Percentiles rank a stretch among this genome's conserved stretches.
Conservation (phyloP, 1,140 invertebrate genomes). For the Melipona quadrifasciata region DNA sequence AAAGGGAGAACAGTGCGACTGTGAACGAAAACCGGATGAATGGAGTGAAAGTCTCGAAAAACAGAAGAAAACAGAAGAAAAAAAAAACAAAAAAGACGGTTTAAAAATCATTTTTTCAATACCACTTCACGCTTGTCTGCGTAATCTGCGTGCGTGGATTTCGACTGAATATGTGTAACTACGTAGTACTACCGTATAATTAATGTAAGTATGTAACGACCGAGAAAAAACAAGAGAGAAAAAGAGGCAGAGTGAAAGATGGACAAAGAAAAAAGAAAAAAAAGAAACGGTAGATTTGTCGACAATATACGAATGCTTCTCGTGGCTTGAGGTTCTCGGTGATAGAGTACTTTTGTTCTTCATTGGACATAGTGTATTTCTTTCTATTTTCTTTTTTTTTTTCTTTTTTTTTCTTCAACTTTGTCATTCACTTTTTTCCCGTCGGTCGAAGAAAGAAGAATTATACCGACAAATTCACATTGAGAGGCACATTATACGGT, state of each 20-base stretch:
- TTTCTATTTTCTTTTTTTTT: neutral
- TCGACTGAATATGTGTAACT: conserved; percentile 43
- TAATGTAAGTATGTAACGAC: conserved; percentile 42
- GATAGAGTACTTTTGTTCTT: conserved; percentile 2
- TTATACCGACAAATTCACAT: neutral
- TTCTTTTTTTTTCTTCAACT: neutral
- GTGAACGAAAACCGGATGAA: neutral
- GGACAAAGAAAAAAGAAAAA: neutral
- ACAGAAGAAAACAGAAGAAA: neutral
- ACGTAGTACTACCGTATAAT: conserved; percentile 29
- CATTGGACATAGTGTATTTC: neutral
- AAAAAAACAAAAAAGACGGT: neutral
- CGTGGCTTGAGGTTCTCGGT: conserved; percentile 32
- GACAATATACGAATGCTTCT: conserved; percentile 21
- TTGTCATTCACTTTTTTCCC: neutral
- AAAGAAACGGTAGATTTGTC: neutral
- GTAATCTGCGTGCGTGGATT: conserved; percentile 51
- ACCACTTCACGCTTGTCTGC: conserved; percentile 69
- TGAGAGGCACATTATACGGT: neutral
- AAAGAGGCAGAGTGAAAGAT: neutral
- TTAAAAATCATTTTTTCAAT: conserved; percentile 61
- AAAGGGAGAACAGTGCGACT: neutral
- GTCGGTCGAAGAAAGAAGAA: neutral
- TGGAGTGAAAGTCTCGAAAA: neutral
- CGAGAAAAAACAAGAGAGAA: neutral